Evolutionary conservation across 2,113 vertebrate species (phyloP).

Genomic region (Ptilonorhynchus violaceus): DNA sequence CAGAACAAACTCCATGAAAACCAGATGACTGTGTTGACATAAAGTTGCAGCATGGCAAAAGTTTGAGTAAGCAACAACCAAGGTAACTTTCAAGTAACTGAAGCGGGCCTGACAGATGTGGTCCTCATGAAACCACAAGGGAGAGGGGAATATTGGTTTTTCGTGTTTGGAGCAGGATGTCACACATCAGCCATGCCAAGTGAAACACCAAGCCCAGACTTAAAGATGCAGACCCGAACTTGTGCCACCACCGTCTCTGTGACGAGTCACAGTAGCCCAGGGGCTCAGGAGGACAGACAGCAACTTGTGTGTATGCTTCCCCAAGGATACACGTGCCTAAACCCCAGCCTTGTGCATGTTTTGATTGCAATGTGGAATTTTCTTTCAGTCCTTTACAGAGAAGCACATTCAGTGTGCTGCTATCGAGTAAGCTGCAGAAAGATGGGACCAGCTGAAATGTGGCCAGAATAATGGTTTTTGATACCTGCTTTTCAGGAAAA

Average conservation of each 20-base stretch:
- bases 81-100: neutral
- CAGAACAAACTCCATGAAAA: neutral
- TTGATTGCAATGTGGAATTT: neutral
- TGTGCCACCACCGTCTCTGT: rapidly evolving
- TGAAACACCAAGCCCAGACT: neutral
- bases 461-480: neutral
- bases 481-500: neutral
- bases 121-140: neutral
- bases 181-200: neutral
- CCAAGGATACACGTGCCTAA: rapidly evolving
- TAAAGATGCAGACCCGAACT: rapidly evolving
- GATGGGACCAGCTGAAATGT: neutral
- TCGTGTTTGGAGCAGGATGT: neutral
- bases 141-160: rapidly evolving
- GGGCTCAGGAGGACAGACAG: neutral
- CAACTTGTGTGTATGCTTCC: rapidly evolving
- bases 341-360: neutral
- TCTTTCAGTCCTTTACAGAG: neutral
- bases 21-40: neutral
- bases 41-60: neutral
- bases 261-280: neutral
- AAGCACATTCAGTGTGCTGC: neutral
- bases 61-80: neutral
- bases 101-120: neutral
- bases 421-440: neutral